Evolutionary conservation across 2,888 invertebrate genomes (phyloP).

Genomic region (Odontocerum albicorne): DNA sequence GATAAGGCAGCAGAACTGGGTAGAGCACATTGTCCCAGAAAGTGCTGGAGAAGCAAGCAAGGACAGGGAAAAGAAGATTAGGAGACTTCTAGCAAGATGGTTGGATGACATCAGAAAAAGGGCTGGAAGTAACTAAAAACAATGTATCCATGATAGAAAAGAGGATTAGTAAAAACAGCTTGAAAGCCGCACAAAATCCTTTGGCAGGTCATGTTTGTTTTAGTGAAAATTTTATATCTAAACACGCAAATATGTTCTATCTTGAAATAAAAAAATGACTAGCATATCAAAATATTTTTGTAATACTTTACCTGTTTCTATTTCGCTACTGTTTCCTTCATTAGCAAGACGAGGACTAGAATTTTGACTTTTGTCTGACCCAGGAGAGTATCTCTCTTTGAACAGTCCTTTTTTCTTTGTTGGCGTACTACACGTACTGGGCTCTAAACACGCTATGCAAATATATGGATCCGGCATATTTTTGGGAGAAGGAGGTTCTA

Average conservation of each 20-base stretch:
- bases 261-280: no score
- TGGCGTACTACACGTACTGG: slow-evolving; percentile 30
- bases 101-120: no score
- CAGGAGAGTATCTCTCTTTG: slow-evolving; percentile 26
- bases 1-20: no score
- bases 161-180: background rate
- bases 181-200: no score
- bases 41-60: no score
- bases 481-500: slow-evolving; percentile 14
- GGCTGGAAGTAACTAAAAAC: no score
- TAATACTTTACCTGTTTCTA: slow-evolving; percentile 32
- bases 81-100: no score
- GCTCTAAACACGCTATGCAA: slow-evolving; percentile 25
- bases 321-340: slow-evolving; percentile 32
- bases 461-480: slow-evolving; percentile 22
- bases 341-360: slow-evolving; percentile 26
- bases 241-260: no score
- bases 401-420: slow-evolving; percentile 31
- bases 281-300: no score
- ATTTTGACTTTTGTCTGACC: slow-evolving; percentile 33
- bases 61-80: background rate
- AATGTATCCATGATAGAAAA: background rate
- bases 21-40: no score
- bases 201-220: no score
- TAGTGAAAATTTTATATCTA: no score